Evolutionary conservation across 2,797 vertebrate genomes (phyloP).

Genomic region (Anguilla megastoma): DNA sequence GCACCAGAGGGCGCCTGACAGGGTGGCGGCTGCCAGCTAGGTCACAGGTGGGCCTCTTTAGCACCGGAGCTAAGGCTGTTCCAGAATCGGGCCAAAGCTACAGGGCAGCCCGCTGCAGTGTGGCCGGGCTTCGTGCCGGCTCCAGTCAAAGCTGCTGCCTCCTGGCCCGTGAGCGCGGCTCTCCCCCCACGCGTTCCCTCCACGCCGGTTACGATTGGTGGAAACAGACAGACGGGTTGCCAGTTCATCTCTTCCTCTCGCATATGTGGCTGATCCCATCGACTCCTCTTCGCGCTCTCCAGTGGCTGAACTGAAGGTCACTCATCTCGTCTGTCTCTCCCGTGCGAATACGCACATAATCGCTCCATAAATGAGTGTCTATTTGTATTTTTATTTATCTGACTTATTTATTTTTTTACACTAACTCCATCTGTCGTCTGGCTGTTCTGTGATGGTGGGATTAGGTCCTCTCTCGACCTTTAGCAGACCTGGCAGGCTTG

Average conservation of each 20-base stretch:
- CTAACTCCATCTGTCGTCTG: conserved; percentile 46
- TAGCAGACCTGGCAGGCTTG: background rate
- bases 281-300: conserved; percentile 36
- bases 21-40: background rate
- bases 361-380: conserved; percentile 35
- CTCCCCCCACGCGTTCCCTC: background rate
- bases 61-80: background rate
- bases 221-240: conserved; percentile 43
- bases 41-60: background rate
- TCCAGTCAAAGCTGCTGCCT: background rate
- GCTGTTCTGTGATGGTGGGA: conserved; percentile 33
- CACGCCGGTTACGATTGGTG: background rate
- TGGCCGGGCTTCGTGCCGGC: background rate
- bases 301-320: conserved; percentile 45
- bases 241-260: conserved; percentile 37
- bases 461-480: conserved; percentile 34
- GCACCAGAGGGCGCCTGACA: background rate
- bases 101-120: background rate
- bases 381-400: conserved; percentile 24
- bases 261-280: conserved; percentile 46
- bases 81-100: background rate
- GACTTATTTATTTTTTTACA: conserved; percentile 29
- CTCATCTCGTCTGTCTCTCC: conserved; percentile 23
- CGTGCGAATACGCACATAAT: conserved; percentile 36
- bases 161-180: background rate